Conservation (phyloP, 2,888 invertebrate species). For the Ophion costatus region DNA sequence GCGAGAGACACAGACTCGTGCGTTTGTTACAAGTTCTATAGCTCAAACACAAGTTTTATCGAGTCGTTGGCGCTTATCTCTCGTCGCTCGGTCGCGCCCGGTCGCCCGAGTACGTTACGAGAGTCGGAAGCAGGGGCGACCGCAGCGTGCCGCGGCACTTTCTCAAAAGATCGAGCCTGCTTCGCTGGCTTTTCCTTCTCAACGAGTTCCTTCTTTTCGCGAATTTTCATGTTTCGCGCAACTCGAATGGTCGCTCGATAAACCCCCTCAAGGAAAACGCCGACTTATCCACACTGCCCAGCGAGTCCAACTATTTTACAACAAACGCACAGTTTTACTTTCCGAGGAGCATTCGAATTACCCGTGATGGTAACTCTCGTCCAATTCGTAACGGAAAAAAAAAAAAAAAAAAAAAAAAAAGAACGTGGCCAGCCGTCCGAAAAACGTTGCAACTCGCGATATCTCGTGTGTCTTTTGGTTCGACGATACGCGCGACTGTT, state of each 20-base stretch:
- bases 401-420: not conserved
- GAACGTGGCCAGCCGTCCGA: not conserved
- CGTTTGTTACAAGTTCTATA: constrained; percentile 1
- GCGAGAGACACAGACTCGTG: constrained; percentile 10
- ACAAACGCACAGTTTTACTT: constrained; percentile 24
- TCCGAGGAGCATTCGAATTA: constrained; percentile 64
- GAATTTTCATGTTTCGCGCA: constrained; percentile 72
- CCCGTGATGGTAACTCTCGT: constrained; percentile 25
- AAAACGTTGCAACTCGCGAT: not conserved
- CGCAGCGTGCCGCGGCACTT: not conserved
- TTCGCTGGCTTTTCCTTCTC: constrained; percentile 11
- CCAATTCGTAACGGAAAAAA: not conserved
- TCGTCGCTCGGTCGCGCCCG: constrained; percentile 16
- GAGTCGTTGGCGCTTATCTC: not conserved
- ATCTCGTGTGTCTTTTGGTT: not conserved
- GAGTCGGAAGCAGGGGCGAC: no score
- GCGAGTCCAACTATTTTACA: constrained; percentile 11
- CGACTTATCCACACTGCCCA: no score
- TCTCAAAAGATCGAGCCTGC: not conserved
- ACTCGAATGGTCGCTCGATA: constrained; percentile 81
- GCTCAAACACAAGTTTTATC: constrained; percentile 17
- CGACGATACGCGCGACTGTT: constrained; percentile 13
- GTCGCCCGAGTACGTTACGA: constrained; percentile 6
- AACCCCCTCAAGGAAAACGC: constrained; percentile 59
- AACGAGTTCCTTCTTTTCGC: constrained; percentile 32